phyloP scores from a whole-genome alignment of 2,888 invertebrate genomes.

The Cheilosia vernalis region DNA sequence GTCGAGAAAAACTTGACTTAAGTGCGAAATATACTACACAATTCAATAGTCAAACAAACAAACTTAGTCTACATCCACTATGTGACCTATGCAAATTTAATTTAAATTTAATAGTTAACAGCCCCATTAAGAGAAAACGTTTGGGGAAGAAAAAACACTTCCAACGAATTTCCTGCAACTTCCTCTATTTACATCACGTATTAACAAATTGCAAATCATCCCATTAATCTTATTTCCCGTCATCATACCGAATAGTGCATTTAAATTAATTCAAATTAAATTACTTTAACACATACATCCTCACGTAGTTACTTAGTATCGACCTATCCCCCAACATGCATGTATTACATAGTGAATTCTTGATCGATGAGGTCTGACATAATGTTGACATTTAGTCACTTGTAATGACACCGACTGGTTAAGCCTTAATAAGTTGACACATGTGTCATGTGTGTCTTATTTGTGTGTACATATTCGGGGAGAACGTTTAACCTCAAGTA shows the following conservation, averaged over 20 bases:
- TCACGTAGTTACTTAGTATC: no score
- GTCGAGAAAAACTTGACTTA: no score
- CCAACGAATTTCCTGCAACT: slow-evolving; percentile 2
- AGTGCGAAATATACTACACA: no score
- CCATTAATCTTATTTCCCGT: slow-evolving; percentile 10
- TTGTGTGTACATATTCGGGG: neutral
- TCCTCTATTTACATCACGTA: slow-evolving; percentile 21
- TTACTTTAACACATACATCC: neutral
- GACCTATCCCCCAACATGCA: no score
- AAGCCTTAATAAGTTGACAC: neutral
- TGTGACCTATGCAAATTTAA: neutral
- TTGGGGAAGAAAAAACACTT: neutral
- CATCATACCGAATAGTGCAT: slow-evolving; percentile 6
- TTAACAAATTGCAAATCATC: slow-evolving; percentile 5
- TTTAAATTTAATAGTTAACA: neutral
- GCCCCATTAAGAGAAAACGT: neutral
- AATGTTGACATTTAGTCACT: slow-evolving; percentile 7
- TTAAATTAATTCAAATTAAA: neutral
- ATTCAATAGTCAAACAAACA: neutral
- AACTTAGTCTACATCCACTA: neutral
- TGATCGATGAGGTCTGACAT: neutral
- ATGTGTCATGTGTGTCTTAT: neutral
- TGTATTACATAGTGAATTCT: neutral
- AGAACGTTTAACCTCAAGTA: neutral
- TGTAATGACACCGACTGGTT: neutral